Percentiles rank a stretch among this genome's conserved stretches.
These are phyloP conservation scores for Brotula barbata DNA, from an alignment of 2,797 vertebrate species.

Conservation along the genomic window DNA sequence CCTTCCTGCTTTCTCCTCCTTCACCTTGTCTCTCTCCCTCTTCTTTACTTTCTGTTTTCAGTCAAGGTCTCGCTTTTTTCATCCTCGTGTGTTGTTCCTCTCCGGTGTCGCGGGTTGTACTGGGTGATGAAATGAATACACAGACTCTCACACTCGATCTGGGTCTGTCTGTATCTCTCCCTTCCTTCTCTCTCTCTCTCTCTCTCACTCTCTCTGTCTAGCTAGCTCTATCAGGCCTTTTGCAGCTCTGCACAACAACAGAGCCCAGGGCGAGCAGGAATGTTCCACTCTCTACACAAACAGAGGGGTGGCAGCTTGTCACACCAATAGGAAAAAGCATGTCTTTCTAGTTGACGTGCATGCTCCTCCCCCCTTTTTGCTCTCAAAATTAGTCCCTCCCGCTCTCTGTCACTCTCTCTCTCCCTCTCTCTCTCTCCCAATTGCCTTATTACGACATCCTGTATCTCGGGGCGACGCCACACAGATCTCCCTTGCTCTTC, in stretches of 20 bases:
- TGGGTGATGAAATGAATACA: slow-evolving; percentile 56
- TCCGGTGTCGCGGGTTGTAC: slow-evolving; percentile 42
- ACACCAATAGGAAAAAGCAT: slow-evolving; percentile 50
- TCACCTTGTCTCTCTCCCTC: slow-evolving; percentile 56
- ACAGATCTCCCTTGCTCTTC: slow-evolving; percentile 56
- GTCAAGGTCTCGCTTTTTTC: slow-evolving; percentile 42
- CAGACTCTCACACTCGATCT: slow-evolving; percentile 47
- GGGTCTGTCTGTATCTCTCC: slow-evolving; percentile 47
- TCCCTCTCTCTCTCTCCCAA: slow-evolving; percentile 51
- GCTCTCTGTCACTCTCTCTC: slow-evolving; percentile 27
- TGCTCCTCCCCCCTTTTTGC: slow-evolving; percentile 42
- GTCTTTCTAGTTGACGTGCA: slow-evolving; percentile 50
- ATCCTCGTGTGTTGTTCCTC: slow-evolving; percentile 39
- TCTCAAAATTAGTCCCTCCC: slow-evolving; percentile 39
- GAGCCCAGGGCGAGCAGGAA: slow-evolving; percentile 76
- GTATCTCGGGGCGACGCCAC: slow-evolving; percentile 80
- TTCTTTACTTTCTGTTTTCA: slow-evolving; percentile 49
- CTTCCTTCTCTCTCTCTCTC: slow-evolving; percentile 30
- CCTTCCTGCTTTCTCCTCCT: slow-evolving; percentile 65
- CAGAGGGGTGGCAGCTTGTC: slow-evolving; percentile 65
- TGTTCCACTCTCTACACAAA: slow-evolving; percentile 69
- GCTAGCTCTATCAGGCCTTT: slow-evolving; percentile 76
- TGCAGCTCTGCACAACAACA: slow-evolving; percentile 88
- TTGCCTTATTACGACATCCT: slow-evolving; percentile 81
- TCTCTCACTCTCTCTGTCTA: slow-evolving; percentile 51